phyloP scores from a whole-genome alignment of 2,113 vertebrate species.

The cat (Felis catus) region F.catus_Fca126_mat1.0 CM031415.1:109183001-109183500 shows the following conservation, averaged over 20 bases:
- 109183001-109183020: neutral
- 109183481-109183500: neutral
- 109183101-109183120: neutral
- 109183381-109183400: neutral
- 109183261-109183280: neutral
- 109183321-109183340: neutral
- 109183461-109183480: neutral
- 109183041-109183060: neutral
- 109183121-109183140: neutral
- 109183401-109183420: neutral
- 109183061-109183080: neutral
- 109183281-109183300: neutral
- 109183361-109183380: neutral
- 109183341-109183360: neutral
- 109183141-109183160: neutral
- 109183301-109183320: neutral
- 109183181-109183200: neutral
- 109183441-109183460: neutral
- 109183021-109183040: neutral
- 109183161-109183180: neutral
- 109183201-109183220: neutral
- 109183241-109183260: neutral
- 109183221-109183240: neutral
- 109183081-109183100: fast-evolving
- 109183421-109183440: neutral